Evolutionary conservation across 2,888 invertebrate genomes (phyloP).

Genomic region (Therioaphis trifolii): DNA sequence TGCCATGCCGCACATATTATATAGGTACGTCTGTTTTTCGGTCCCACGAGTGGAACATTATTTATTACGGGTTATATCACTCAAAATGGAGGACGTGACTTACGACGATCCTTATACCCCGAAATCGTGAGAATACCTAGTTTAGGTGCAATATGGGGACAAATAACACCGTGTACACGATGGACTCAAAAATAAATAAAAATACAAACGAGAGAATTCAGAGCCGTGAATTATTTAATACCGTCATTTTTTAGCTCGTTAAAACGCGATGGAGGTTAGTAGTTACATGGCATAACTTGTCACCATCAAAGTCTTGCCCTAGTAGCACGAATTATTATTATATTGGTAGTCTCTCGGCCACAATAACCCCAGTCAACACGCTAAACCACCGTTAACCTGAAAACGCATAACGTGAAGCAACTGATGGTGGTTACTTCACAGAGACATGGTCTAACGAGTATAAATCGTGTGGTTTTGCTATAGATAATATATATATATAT

Average conservation of each 20-base stretch:
- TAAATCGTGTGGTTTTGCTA: conserved; percentile 42
- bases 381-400: conserved; percentile 29
- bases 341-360: neutral
- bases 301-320: conserved; percentile 11
- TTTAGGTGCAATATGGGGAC: neutral
- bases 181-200: neutral
- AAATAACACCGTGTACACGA: neutral
- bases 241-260: neutral
- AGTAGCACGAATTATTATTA: conserved; percentile 11
- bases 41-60: neutral
- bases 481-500: too few relatives aligned
- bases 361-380: conserved; percentile 16
- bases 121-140: neutral
- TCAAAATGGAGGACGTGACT: neutral
- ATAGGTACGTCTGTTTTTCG: conserved; percentile 9
- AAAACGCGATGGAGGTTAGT: conserved; percentile 3
- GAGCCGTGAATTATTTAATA: neutral
- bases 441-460: conserved; percentile 41
- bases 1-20: conserved; percentile 1
- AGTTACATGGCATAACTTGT: conserved; percentile 2
- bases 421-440: conserved; percentile 27
- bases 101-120: neutral
- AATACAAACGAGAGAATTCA: neutral
- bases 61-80: conserved; percentile 15
- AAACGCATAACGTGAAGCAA: conserved; percentile 23